These are phyloP conservation scores for Vesta saturnalis DNA, from an alignment of 2,888 invertebrate species.

Conservation along the genomic window DNA sequence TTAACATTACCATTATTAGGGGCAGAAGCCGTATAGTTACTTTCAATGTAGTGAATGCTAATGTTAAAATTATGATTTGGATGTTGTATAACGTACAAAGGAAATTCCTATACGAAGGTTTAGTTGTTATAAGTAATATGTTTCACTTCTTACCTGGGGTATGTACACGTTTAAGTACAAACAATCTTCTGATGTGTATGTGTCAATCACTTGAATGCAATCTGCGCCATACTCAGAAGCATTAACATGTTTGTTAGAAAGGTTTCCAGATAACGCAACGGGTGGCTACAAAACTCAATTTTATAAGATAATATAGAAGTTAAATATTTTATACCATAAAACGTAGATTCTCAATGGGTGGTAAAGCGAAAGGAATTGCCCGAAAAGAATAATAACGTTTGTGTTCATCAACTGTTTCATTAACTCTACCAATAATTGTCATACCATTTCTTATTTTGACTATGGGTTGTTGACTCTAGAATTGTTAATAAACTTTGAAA, in stretches of 20 bases:
- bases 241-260: constrained; percentile 11
- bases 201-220: constrained; percentile 39
- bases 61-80: no score
- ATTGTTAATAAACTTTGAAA: no score
- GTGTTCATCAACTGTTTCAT: constrained; percentile 19
- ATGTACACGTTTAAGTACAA: constrained; percentile 51
- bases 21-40: no score
- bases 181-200: constrained; percentile 50
- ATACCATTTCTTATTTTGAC: constrained; percentile 20
- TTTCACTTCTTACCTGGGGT: constrained; percentile 37
- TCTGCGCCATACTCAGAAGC: constrained; percentile 28
- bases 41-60: no score
- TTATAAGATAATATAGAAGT: constrained; percentile 8
- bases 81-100: no score
- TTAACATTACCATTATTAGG: no score
- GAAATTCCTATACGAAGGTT: no score
- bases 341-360: constrained; percentile 31
- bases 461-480: constrained; percentile 5
- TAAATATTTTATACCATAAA: constrained; percentile 30
- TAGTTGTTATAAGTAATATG: no score
- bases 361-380: constrained; percentile 31
- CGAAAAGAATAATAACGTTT: constrained; percentile 31
- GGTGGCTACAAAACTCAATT: constrained; percentile 26
- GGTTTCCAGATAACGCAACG: constrained; percentile 12
- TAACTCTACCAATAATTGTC: constrained; percentile 17